Percentiles rank a stretch among this genome's conserved stretches.
Conservation (phyloP, 2,113 vertebrate genomes). For the Tenebrosternarchus preto region DNA sequence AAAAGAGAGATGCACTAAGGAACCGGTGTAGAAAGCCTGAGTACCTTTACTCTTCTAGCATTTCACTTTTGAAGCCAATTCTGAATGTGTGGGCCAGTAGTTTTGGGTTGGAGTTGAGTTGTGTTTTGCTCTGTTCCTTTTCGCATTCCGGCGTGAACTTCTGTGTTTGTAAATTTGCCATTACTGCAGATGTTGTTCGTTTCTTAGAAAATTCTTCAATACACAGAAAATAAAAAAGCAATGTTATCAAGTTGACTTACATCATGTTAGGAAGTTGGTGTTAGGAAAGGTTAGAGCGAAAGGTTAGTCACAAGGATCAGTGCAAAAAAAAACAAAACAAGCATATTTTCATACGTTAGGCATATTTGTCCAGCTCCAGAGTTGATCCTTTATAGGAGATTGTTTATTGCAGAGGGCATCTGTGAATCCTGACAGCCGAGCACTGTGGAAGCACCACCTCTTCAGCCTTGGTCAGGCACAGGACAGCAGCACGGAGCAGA, state of each 20-base stretch:
- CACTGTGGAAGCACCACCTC: neutral
- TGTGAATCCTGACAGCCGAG: too few relatives aligned
- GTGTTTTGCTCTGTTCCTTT: neutral
- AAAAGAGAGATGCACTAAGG: neutral
- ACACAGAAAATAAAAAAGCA: neutral
- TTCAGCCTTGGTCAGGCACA: neutral
- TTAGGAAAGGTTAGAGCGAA: neutral
- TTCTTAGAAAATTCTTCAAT: neutral
- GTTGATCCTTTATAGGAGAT: too few relatives aligned
- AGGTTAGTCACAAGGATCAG: neutral
- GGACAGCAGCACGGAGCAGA: neutral
- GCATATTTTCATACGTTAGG: constrained; percentile 5
- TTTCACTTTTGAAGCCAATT: neutral
- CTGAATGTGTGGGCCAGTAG: neutral
- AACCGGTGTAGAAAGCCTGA: neutral
- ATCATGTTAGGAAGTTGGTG: neutral
- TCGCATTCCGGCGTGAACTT: neutral
- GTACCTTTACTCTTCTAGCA: neutral
- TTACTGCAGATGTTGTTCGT: neutral
- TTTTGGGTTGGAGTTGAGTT: neutral
- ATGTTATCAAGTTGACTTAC: neutral
- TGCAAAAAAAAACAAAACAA: neutral
- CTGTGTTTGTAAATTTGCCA: neutral
- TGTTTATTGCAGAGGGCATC: neutral
- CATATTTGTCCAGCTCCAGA: too few relatives aligned